Percentiles rank a stretch among this genome's conserved stretches.
Evolutionary conservation across 2,113 vertebrate genomes (phyloP).

Genomic region (Syrrhaptes paradoxus): DNA sequence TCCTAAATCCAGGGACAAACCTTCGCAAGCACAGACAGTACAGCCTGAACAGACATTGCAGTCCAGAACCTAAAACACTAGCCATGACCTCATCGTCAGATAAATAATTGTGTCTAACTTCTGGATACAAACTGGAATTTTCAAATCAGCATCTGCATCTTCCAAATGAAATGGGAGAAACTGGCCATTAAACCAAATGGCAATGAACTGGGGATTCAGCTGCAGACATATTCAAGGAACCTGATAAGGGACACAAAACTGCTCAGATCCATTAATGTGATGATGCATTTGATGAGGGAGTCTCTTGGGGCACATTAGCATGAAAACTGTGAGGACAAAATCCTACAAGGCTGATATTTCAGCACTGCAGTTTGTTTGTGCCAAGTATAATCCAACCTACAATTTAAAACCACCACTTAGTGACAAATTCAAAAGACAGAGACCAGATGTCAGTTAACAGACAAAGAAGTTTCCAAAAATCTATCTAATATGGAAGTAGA

Average conservation of each 20-base stretch:
- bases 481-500: background rate
- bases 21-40: background rate
- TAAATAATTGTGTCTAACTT: background rate
- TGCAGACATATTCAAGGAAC: background rate
- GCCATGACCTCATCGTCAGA: background rate
- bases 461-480: background rate
- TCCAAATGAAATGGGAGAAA: conserved; percentile 30
- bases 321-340: background rate
- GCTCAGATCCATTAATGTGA: conserved; percentile 26
- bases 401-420: background rate
- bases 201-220: background rate
- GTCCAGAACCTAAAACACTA: background rate
- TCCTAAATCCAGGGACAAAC: background rate
- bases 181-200: conserved; percentile 12
- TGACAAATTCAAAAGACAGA: conserved; percentile 10
- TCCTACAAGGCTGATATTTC: background rate
- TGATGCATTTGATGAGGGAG: background rate
- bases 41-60: background rate
- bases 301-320: background rate
- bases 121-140: background rate
- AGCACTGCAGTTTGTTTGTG: background rate
- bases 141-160: conserved; percentile 5
- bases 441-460: background rate
- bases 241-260: background rate
- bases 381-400: background rate